These are phyloP conservation scores for Drosophila ananassae DNA, from an alignment of 1,140 invertebrate species.

Conservation along the genomic window DNA sequence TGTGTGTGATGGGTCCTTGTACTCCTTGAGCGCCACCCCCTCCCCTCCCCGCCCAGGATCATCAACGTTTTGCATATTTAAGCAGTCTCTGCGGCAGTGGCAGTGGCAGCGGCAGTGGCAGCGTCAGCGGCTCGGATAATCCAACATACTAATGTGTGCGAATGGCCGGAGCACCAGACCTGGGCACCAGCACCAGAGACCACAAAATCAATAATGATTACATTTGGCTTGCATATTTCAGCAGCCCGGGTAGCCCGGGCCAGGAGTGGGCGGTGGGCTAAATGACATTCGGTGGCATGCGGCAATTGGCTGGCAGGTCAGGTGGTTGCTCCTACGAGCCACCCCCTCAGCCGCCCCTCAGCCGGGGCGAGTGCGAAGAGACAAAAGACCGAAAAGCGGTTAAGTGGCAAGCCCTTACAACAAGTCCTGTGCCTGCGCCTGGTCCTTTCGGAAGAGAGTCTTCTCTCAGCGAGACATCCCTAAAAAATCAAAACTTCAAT, in stretches of 20 bases:
- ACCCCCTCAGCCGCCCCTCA: constrained; percentile 8
- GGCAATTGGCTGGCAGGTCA: constrained; percentile 68
- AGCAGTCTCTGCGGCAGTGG: constrained; percentile 60
- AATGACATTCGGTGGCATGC: constrained; percentile 71
- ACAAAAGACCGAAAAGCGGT: constrained; percentile 77
- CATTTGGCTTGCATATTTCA: constrained; percentile 81
- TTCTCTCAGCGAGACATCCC: not conserved
- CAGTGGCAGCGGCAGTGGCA: constrained; percentile 1
- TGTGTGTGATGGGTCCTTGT: constrained; percentile 67
- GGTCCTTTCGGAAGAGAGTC: constrained; percentile 25
- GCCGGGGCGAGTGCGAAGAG: constrained; percentile 61
- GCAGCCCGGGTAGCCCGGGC: constrained; percentile 37
- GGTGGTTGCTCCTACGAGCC: constrained; percentile 50
- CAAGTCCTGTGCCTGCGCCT: constrained; percentile 52
- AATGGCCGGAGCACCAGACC: constrained; percentile 18
- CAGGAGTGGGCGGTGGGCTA: constrained; percentile 38
- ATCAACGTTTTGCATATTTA: constrained; percentile 79
- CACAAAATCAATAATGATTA: constrained; percentile 83
- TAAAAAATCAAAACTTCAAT: too few relatives aligned
- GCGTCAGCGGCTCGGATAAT: constrained; percentile 67
- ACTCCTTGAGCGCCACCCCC: constrained; percentile 25
- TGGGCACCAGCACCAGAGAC: constrained; percentile 24
- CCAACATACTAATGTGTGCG: constrained; percentile 77
- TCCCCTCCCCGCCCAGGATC: constrained; percentile 22
- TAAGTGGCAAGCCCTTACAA: constrained; percentile 68